phyloP scores from a whole-genome alignment of 2,888 invertebrate genomes.

The Noctua janthe region DNA sequence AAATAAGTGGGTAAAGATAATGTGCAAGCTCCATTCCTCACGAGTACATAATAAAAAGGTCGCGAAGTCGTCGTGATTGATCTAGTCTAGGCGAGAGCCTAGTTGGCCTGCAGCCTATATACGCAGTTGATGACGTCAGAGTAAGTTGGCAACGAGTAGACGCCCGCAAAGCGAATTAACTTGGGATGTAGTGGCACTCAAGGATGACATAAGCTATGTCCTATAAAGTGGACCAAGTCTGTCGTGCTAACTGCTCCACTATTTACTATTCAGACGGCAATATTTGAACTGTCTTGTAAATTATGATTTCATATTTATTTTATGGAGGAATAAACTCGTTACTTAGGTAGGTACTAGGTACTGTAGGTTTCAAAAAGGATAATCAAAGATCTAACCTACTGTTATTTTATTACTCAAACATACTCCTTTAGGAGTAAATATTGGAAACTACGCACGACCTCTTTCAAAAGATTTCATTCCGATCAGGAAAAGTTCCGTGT shows the following conservation, averaged over 20 bases:
- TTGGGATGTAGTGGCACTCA: conserved; percentile 66
- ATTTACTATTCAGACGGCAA: conserved; percentile 40
- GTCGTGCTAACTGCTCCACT: conserved; percentile 42
- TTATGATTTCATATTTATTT: conserved; percentile 23
- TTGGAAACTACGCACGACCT: conserved; percentile 27
- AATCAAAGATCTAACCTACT: not conserved
- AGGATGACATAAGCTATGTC: conserved; percentile 65
- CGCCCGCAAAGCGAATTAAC: conserved; percentile 75
- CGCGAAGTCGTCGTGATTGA: conserved; percentile 67
- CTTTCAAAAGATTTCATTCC: conserved; percentile 35
- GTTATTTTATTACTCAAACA: conserved; percentile 10
- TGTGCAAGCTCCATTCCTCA: conserved; percentile 8
- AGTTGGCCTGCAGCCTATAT: conserved; percentile 77
- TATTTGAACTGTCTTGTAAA: conserved; percentile 33
- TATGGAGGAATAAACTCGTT: not conserved
- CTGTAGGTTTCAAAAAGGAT: conserved; percentile 3
- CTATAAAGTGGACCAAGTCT: conserved; percentile 54
- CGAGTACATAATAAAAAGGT: conserved; percentile 49
- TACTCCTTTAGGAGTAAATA: not conserved
- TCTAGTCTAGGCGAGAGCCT: conserved; percentile 66
- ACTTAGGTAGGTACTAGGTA: not conserved
- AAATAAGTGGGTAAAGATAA: not conserved
- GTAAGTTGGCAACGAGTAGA: conserved; percentile 74
- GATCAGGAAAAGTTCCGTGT: conserved; percentile 15
- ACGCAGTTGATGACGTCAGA: conserved; percentile 80